Percentiles rank a stretch among this genome's conserved stretches.
phyloP scores from a whole-genome alignment of 2,797 vertebrate species.

The Pachyuromys duprasi region DNA sequence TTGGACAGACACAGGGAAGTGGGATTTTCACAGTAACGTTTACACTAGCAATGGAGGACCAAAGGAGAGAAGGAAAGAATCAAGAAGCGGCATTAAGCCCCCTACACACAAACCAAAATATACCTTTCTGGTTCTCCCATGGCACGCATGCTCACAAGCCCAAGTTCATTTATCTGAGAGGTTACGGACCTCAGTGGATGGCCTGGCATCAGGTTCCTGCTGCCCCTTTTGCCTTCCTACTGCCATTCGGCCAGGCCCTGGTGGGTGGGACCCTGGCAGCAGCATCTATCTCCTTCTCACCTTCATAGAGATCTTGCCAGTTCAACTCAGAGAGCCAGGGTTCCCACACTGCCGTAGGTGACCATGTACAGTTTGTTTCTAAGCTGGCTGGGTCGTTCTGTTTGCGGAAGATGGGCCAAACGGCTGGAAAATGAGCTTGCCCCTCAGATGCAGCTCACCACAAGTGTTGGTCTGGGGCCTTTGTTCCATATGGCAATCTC shows the following conservation, averaged over 20 bases:
- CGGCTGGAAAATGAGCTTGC: not conserved
- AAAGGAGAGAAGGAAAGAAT: conserved; percentile 45
- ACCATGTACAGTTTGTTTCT: not conserved
- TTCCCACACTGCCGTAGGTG: not conserved
- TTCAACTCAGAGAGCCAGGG: not conserved
- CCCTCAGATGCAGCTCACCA: not conserved
- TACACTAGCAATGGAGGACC: conserved; percentile 4
- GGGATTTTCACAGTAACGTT: conserved; percentile 45
- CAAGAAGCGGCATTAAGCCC: not conserved
- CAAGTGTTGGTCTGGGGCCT: conserved; percentile 9
- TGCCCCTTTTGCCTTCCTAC: not conserved
- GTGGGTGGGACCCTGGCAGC: not conserved
- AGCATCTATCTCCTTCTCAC: not conserved
- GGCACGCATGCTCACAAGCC: not conserved
- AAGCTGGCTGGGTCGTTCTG: conserved; percentile 31
- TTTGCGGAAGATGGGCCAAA: not conserved
- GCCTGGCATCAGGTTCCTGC: not conserved
- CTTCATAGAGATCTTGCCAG: not conserved
- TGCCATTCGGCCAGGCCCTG: not conserved
- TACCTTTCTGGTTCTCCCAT: conserved; percentile 7
- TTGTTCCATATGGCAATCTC: not conserved
- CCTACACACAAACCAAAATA: not conserved
- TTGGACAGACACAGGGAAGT: conserved; percentile 12
- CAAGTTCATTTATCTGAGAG: not conserved
- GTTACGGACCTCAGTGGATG: not conserved